These are phyloP conservation scores for Agrotis segetum DNA, from an alignment of 2,888 invertebrate genomes.

Conservation along the genomic window DNA sequence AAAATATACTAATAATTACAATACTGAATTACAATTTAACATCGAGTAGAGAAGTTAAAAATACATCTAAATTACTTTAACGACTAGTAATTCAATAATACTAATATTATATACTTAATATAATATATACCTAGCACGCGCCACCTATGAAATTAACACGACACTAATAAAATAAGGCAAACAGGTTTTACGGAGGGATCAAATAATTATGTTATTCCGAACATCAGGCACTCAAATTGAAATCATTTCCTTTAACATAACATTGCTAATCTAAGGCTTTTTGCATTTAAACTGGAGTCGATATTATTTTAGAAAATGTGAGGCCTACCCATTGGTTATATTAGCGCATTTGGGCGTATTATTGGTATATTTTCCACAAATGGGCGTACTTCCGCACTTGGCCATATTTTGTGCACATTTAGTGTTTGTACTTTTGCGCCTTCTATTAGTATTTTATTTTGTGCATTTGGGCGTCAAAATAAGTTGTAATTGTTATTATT, in stretches of 20 bases:
- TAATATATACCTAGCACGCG: constrained; percentile 76
- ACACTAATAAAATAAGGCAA: constrained; percentile 90
- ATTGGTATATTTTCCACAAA: too few species aligned
- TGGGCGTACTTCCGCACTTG: background rate
- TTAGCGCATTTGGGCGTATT: background rate
- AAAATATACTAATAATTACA: constrained; percentile 61
- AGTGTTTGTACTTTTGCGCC: background rate
- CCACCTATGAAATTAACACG: constrained; percentile 78
- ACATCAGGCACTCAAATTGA: constrained; percentile 89
- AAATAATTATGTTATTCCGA: constrained; percentile 80
- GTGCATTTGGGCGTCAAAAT: background rate
- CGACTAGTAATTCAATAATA: constrained; percentile 75
- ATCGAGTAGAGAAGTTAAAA: constrained; percentile 77
- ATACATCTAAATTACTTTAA: constrained; percentile 74
- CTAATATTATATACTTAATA: constrained; percentile 73
- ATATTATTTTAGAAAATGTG: background rate
- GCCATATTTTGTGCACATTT: background rate
- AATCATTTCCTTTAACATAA: constrained; percentile 75
- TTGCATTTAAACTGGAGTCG: constrained; percentile 46
- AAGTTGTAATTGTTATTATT: background rate
- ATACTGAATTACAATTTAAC: constrained; percentile 77
- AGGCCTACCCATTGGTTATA: too few species aligned
- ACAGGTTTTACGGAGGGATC: constrained; percentile 87
- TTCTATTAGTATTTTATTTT: background rate
- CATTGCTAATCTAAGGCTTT: constrained; percentile 50